Base-by-base conservation (phyloP, 2,797 vertebrate species). In the Micromesistius poutassou region DNA sequence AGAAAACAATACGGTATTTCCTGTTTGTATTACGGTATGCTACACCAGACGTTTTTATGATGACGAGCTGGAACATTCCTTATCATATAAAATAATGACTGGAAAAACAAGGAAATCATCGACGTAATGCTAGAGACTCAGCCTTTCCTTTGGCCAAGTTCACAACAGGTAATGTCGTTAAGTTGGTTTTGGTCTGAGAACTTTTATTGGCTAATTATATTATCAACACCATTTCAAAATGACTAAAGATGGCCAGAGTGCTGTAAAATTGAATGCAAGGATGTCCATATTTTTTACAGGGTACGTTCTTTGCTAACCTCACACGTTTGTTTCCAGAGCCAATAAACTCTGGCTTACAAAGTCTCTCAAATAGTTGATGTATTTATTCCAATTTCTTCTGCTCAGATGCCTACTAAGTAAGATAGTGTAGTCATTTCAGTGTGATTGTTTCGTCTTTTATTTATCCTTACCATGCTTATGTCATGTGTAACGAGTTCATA, bases 51-150 rank as follows among this genome's bases (percentile, higher is more conserved):
- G 12, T 25, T n/a, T 30, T 68, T 28, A 68, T 28, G 62, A 68
- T 28, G 25, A 68, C 28, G 62, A 68, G 62, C 62, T 68, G 62
- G 62, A 68, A 68, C 62, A 68, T 68, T 68, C 62, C 62, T 68
- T 68, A 68, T 68, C 62, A 68, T 68, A 68, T 68, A 68, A 68
- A 68, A 68, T 68, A 68, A 68, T 68, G 62, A 68, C 62, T 68
- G 62, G 62, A 68, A 68, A 68, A 68, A 68, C 62, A 68, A 68
- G 62, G 62, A 68, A 68, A 68, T 68, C 25, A 28, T 68, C 62
- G 3, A 68, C 62, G 62, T 68, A 68, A 68, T 68, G 62, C 4
- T 28, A 4, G n/a, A 62, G 55, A 62, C 55, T 62, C 62, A 68
- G 62, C 62, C n/a, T 28, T 28, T 68, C n/a, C 2, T 62, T 25